Evolutionary conservation across 2,113 vertebrate genomes (phyloP).

Genomic region (Balaeniceps rex): DNA sequence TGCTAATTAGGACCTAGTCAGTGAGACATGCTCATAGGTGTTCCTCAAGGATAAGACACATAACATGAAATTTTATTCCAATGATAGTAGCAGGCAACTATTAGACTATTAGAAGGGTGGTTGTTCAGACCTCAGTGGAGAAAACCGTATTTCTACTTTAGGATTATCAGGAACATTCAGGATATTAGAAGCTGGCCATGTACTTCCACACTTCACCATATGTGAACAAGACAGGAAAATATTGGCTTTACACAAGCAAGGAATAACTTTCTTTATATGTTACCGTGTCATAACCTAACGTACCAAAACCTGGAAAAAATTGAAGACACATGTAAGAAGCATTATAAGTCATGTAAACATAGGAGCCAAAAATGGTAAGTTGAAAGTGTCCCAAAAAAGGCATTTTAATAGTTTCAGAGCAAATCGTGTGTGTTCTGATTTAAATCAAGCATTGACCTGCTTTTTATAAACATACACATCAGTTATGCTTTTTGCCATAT

Average conservation of each 20-base stretch:
- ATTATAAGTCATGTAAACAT: not conserved
- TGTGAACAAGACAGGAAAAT: not conserved
- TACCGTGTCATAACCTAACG: not conserved
- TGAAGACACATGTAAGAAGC: not conserved
- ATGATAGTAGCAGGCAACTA: not conserved
- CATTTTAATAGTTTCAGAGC: not conserved
- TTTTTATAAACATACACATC: not conserved
- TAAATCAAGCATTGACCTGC: not conserved
- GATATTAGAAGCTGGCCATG: not conserved
- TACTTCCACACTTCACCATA: not conserved
- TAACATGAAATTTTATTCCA: not conserved
- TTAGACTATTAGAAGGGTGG: not conserved
- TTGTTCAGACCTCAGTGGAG: not conserved
- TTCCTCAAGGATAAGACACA: not conserved
- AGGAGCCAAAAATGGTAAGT: not conserved
- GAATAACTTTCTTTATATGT: not conserved
- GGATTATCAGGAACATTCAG: not conserved
- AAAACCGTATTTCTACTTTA: not conserved
- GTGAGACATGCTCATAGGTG: not conserved
- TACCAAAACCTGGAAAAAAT: not conserved
- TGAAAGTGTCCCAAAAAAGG: not conserved
- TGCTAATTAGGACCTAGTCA: not conserved
- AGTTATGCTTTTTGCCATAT: not conserved
- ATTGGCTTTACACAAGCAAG: not conserved
- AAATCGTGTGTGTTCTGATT: not conserved